A percentile compares a stretch with the other conserved stretches of the same genome.
phyloP scores from a whole-genome alignment of 1,140 invertebrate species.

The Aphaenogaster floridana region DNA sequence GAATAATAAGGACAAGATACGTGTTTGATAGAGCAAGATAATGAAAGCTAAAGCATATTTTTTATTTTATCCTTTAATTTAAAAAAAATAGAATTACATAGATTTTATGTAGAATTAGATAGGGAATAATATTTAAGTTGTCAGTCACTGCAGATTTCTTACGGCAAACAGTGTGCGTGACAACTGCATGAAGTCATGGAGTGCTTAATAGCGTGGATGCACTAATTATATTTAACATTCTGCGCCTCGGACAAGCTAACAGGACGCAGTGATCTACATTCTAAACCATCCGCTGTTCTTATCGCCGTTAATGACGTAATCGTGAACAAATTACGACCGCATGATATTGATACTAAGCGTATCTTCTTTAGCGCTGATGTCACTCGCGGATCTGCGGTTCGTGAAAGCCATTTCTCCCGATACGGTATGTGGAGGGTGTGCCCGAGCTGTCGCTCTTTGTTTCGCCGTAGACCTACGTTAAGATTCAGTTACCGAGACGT shows the following conservation, averaged over 20 bases:
- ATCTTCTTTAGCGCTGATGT: slow-evolving; percentile 73
- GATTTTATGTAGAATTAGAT: not conserved
- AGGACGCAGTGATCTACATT: slow-evolving; percentile 20
- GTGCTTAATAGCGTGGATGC: slow-evolving; percentile 17
- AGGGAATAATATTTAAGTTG: not conserved
- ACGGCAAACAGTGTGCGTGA: not conserved
- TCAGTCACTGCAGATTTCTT: not conserved
- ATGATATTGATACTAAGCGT: slow-evolving; percentile 60
- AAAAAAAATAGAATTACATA: not conserved
- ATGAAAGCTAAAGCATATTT: not conserved
- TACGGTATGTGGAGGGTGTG: not conserved
- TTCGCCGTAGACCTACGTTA: not conserved
- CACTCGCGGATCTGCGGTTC: slow-evolving; percentile 54
- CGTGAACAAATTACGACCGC: slow-evolving; percentile 62
- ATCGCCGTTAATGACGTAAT: slow-evolving; percentile 71
- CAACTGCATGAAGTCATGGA: slow-evolving; percentile 12
- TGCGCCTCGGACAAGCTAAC: not conserved
- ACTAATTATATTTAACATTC: slow-evolving; percentile 40
- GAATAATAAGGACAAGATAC: not conserved
- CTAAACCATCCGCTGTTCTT: slow-evolving; percentile 24
- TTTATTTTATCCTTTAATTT: not conserved
- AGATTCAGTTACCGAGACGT: not conserved
- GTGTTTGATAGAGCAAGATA: not conserved
- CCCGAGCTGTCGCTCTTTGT: slow-evolving; percentile 8
- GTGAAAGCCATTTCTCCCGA: slow-evolving; percentile 34